phyloP scores from a whole-genome alignment of 53 echinoderm and acorn worm species.

The Zoroaster sp. region DNA sequence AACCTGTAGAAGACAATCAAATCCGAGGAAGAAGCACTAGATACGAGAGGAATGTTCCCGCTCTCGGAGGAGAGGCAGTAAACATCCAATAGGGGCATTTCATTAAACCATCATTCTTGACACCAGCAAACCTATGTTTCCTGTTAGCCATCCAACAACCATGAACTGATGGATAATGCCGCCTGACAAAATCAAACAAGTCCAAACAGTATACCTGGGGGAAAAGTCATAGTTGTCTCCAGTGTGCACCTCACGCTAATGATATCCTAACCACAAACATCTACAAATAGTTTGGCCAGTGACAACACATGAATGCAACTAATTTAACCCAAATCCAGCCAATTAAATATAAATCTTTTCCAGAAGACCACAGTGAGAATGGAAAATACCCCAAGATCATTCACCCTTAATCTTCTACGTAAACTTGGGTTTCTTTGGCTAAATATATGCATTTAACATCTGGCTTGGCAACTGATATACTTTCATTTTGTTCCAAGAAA shows the following conservation, averaged over 20 bases:
- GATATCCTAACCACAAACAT: not conserved
- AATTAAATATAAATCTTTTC: slow-evolving; percentile 15
- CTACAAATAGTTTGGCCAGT: not conserved
- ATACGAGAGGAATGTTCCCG: no score
- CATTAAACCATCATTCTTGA: not conserved
- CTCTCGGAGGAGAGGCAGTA: no score
- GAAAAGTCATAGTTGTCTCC: not conserved
- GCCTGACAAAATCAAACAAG: not conserved
- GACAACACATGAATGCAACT: slow-evolving; percentile 5
- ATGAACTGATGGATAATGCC: not conserved
- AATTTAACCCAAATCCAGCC: slow-evolving; percentile 7
- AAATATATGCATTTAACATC: not conserved
- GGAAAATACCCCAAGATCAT: not conserved
- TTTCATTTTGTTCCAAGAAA: no score
- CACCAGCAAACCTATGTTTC: not conserved
- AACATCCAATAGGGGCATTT: not conserved
- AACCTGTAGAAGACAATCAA: no score
- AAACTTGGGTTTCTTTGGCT: not conserved
- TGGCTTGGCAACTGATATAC: not conserved
- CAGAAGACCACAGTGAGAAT: not conserved
- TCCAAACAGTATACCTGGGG: not conserved
- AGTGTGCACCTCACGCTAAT: not conserved
- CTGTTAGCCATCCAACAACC: not conserved
- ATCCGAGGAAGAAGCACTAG: no score
- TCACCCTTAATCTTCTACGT: slow-evolving; percentile 4